A percentile compares a stretch with the other conserved stretches of the same genome.
These are phyloP conservation scores for Nasonovia ribisnigri DNA, from an alignment of 2,888 invertebrate genomes.

Conservation along the genomic window DNA sequence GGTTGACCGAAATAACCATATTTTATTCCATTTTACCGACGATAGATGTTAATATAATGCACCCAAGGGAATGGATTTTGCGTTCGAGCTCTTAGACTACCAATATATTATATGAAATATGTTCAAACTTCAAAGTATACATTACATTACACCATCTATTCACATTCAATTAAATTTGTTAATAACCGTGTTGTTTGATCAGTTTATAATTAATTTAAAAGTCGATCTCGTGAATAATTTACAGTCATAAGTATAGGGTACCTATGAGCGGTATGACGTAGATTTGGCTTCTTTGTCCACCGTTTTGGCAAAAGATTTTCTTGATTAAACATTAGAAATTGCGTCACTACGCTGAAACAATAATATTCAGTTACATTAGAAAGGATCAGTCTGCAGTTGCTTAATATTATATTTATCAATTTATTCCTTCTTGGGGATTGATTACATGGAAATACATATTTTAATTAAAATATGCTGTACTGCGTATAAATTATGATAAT, in stretches of 20 bases:
- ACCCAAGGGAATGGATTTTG: not conserved
- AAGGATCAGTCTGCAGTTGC: not conserved
- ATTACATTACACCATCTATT: not conserved
- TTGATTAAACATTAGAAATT: not conserved
- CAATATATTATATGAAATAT: not conserved
- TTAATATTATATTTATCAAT: not conserved
- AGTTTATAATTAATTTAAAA: not conserved
- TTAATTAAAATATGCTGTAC: not conserved
- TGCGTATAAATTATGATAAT: not conserved
- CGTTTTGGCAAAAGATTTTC: not conserved
- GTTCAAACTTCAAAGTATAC: not conserved
- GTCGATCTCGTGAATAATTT: not conserved
- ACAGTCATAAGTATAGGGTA: not conserved
- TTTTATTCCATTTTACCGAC: not conserved
- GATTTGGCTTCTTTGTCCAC: not conserved
- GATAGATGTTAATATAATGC: not conserved
- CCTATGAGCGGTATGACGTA: not conserved
- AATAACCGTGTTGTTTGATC: not conserved
- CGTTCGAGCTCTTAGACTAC: not conserved
- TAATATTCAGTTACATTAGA: not conserved
- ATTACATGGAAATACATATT: not conserved
- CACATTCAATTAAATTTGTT: not conserved
- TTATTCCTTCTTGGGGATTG: not conserved
- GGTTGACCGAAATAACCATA: not conserved
- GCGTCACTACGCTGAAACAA: not conserved